phyloP scores from a whole-genome alignment of 2,888 invertebrate species.

The Odontocolon sp. region DNA sequence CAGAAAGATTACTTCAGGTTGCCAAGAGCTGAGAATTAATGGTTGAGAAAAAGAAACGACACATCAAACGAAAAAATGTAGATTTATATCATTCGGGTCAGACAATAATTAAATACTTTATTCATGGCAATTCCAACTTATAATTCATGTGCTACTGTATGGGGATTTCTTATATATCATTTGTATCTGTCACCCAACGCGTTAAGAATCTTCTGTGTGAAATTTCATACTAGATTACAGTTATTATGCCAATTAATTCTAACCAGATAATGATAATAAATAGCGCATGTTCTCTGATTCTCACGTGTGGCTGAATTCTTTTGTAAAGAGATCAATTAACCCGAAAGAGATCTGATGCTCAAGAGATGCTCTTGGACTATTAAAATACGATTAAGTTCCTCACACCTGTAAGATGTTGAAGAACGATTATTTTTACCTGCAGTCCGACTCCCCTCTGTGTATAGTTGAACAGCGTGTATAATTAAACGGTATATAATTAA shows the following conservation, averaged over 20 bases:
- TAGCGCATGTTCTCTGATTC: constrained; percentile 15
- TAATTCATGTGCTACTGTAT: constrained; percentile 34
- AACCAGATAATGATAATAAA: constrained; percentile 37
- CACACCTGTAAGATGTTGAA: constrained; percentile 28
- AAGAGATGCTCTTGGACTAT: constrained; percentile 40
- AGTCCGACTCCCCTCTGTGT: background rate
- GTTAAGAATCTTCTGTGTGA: background rate
- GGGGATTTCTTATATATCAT: constrained; percentile 23
- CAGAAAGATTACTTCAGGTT: constrained; percentile 12
- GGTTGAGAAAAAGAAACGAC: background rate
- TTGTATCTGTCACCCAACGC: constrained; percentile 22
- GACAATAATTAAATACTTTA: constrained; percentile 19
- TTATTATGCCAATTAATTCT: constrained; percentile 31
- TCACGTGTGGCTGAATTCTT: constrained; percentile 24
- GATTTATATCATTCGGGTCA: background rate
- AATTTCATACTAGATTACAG: constrained; percentile 25
- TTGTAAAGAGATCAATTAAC: constrained; percentile 34
- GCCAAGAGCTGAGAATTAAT: background rate
- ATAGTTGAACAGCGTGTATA: constrained; percentile 8
- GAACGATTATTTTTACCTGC: constrained; percentile 21
- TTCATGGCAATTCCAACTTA: constrained; percentile 26
- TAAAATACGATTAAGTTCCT: constrained; percentile 58
- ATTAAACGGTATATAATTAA: constrained; percentile 34
- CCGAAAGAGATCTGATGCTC: background rate
- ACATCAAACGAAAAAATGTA: background rate